These are phyloP conservation scores for Gastrophryne carolinensis DNA, from an alignment of 2,797 vertebrate genomes.

Conservation along the genomic window DNA sequence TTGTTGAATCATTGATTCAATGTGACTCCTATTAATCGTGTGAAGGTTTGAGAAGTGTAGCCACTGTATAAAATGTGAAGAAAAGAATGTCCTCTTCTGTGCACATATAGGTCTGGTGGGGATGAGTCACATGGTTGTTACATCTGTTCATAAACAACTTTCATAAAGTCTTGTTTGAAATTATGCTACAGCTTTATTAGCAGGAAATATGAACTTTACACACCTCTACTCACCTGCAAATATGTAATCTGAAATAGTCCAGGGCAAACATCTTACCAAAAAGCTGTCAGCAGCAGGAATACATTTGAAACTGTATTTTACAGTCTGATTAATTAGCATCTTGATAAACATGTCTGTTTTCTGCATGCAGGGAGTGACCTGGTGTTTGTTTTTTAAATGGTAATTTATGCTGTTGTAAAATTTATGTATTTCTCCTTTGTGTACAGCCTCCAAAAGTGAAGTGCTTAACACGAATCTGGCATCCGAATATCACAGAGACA, in stretches of 20 bases:
- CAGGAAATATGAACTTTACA: neutral
- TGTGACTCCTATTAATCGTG: too few species aligned
- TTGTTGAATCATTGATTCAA: too few species aligned
- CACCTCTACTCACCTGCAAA: neutral
- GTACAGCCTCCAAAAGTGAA: slow-evolving; percentile 96
- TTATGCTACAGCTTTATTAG: neutral
- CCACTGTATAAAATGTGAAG: neutral
- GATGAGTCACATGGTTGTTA: neutral
- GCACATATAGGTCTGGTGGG: neutral
- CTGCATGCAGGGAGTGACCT: neutral
- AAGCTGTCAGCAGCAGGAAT: neutral
- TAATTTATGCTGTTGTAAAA: slow-evolving; percentile 3
- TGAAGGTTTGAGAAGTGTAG: neutral
- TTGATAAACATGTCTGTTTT: neutral
- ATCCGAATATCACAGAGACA: slow-evolving; percentile 96
- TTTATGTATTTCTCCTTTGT: slow-evolving; percentile 54
- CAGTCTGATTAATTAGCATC: neutral
- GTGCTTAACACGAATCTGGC: slow-evolving; percentile 97
- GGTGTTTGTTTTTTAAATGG: neutral
- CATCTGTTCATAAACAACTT: neutral
- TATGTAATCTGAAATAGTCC: neutral
- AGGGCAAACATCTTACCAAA: neutral
- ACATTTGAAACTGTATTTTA: neutral
- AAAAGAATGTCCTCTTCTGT: neutral
- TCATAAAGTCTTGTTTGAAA: slow-evolving; percentile 11